Base-by-base conservation (phyloP, 2,888 invertebrate genomes). In the Rhingia campestris region DNA sequence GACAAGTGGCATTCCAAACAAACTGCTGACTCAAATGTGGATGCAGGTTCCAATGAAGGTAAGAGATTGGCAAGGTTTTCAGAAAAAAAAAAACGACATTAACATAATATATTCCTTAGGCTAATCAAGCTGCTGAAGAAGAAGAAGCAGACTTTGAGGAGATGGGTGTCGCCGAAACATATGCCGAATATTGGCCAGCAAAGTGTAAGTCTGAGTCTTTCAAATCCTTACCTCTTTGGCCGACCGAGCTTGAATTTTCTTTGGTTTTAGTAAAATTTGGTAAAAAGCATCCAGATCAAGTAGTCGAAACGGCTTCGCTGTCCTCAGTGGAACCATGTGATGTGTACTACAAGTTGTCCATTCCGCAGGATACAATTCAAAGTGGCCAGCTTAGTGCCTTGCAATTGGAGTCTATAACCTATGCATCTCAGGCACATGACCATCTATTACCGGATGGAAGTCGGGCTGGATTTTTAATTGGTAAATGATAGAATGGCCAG, bases 141-240 rank as follows among this genome's bases (percentile, higher is more conserved):
- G 96, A 95, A 85, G 96, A 96, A 88, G 97, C 95, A 0, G 98
- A 98, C 86, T 98, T 98, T 87, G 98, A 99, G 89, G 98, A 98
- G 89, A 95, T 99, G 94, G 99, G 98, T 10, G 98, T 99, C 14
- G 98, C 99, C 0, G 99, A 99, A 92, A 99, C 99, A 0, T 99
- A 99, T 90, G 96, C 98, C 5, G 98, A 99, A 89, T 99, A 99
- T 90, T 98, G 97, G 97, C 99, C 99, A 0, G 94, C 96, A 0
- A 99, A 99, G 93, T 92, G 96, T 97, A 93, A 92, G 93, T 90
- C 22, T 22, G 22, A 58, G 22, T 58, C 41, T n/a, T 77, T 2
- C 9, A 7, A 30, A 51, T 5, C 12, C 4, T 9, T 5, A 30
- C 30, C 22, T 7, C 12, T 47, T 9, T 3, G 22, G 4, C 22